These are phyloP conservation scores for Parotocinclus haroldoi DNA, from an alignment of 2,797 vertebrate genomes.

Conservation along the genomic window DNA sequence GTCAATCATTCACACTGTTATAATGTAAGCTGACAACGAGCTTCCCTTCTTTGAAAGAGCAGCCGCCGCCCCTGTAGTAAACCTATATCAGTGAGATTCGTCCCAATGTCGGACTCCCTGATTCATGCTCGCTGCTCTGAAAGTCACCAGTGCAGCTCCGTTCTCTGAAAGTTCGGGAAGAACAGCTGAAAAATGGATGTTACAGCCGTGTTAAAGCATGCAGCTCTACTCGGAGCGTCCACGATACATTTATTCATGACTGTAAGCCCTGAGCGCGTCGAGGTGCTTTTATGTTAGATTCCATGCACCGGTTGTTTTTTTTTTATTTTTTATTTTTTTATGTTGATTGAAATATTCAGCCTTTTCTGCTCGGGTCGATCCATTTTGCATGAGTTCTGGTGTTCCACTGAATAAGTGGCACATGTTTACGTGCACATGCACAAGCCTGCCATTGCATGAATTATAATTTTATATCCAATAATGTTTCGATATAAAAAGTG, in stretches of 20 bases:
- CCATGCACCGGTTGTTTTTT: background rate
- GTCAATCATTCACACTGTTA: no score
- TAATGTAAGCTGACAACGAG: no score
- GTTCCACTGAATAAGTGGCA: background rate
- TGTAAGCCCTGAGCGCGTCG: conserved; percentile 3
- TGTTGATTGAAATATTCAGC: conserved; percentile 27
- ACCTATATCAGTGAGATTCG: no score
- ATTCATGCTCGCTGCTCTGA: background rate
- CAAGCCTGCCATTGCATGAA: no score
- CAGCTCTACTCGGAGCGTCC: conserved; percentile 5
- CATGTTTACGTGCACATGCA: no score
- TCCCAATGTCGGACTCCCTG: background rate
- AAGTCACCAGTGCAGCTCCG: background rate
- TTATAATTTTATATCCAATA: no score
- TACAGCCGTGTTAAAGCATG: conserved; percentile 5
- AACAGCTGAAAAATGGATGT: conserved; percentile 6
- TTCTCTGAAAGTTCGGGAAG: background rate
- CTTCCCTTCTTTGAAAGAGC: no score
- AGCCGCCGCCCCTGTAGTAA: no score
- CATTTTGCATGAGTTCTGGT: conserved; percentile 23
- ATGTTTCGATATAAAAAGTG: no score
- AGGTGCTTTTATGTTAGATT: conserved; percentile 18
- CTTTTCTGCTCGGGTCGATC: conserved; percentile 10
- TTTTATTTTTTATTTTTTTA: background rate
- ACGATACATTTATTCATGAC: conserved; percentile 17